Base-by-base conservation (phyloP, 2,888 invertebrate species). In the Tridacna crocea region DNA sequence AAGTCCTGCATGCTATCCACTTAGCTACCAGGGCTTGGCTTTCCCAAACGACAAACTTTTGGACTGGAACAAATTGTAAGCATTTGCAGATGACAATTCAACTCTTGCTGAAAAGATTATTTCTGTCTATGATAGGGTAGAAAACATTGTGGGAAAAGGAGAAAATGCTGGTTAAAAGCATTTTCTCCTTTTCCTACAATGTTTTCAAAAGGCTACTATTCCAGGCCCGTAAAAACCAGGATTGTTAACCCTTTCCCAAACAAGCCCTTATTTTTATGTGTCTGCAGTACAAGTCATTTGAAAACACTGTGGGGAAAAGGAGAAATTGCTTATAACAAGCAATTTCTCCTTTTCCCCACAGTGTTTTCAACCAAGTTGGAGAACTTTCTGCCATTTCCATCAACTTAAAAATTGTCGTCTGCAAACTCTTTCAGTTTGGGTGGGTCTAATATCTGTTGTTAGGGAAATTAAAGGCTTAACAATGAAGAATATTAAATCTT, bases 81-180 rank as follows among this genome's bases (percentile, higher is more conserved):
- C 17, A n/a, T 55, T 55, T n/a, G n/a, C 17, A 55, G 17, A 55
- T 55, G 55, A 19, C n/a, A 55, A n/a, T 19, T 19, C 17, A 55
- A 19, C 1, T 55, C 2, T 55, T 3, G 19, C n/a, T 6, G 2
- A 19, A 55, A 55, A 55, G n/a, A 55, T 6, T 1, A 4, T 3
- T 3, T n/a, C 4, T n/a, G n/a, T 55, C 55, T 55, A 6, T 55
- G 10, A 24, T 22, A 60, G n/a, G n/a, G n/a, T 22, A 63, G 63
- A 63, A 63, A 63, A 63, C 19, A 63, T 63, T 63, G 63, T 3
- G 63, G 12, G 15, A 63, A 63, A 63, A 22, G 63, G 24, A 26
- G 63, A 63, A 63, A 24, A 17, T 63, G 63, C 63, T 63, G 19
- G 26, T 63, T 11, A 24, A 0, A 2, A 63, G 24, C 63, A 63